Conservation (phyloP, 2,797 vertebrate species). For the Pteropus rufus region DNA sequence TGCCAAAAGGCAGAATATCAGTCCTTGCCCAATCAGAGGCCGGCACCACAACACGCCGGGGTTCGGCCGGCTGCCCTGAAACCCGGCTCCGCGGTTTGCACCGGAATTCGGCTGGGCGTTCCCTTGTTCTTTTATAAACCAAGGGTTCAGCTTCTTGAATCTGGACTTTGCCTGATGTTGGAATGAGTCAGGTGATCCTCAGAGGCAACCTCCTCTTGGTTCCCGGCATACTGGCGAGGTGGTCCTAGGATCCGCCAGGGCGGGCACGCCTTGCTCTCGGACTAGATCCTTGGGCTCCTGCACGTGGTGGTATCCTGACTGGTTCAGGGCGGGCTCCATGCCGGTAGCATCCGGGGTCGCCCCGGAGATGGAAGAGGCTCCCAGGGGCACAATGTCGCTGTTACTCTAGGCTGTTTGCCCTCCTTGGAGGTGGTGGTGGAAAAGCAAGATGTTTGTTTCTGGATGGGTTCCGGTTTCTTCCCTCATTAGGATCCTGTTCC, state of each 20-base stretch:
- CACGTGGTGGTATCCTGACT: accelerated
- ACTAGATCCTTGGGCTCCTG: not conserved
- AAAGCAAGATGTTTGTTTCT: not conserved
- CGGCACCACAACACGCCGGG: accelerated
- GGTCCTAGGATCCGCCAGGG: not conserved
- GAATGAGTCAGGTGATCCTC: not conserved
- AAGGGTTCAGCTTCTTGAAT: not conserved
- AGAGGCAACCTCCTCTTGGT: not conserved
- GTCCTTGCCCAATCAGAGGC: not conserved
- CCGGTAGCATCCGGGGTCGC: not conserved
- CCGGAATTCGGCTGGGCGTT: not conserved
- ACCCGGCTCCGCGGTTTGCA: not conserved
- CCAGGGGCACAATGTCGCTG: not conserved
- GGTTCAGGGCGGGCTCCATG: not conserved
- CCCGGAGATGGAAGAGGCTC: not conserved
- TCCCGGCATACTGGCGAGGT: not conserved
- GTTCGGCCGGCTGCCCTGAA: not conserved
- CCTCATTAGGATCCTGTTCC: accelerated
- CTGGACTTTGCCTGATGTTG: not conserved
- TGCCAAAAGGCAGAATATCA: not conserved
- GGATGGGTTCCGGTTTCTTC: not conserved
- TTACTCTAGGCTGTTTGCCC: not conserved
- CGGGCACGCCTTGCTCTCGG: accelerated
- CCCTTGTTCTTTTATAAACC: not conserved
- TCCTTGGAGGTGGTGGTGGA: not conserved